Evolutionary conservation across 2,113 vertebrate genomes (phyloP), one percentile per base, ranked within the genome.

Genomic region (Tringa solitaria): DNA sequence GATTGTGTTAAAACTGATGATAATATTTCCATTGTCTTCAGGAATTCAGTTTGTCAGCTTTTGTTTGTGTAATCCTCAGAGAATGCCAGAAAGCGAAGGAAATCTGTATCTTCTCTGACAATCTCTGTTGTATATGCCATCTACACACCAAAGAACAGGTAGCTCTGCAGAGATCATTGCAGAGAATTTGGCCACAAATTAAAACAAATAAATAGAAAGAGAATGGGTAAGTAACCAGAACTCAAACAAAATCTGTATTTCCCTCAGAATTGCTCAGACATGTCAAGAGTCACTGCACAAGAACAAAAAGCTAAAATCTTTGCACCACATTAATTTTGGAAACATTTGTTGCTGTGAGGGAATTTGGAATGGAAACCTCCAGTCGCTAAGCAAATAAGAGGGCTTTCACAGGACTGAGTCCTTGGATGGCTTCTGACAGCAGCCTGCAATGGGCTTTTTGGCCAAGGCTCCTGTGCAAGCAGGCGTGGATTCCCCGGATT

Each of bases 271-370:
- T 9, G 12, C 51, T 27, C 6, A 23, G 54, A 48, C 50, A 14
- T 9, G 14, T 32, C 11, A 37, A 69, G 46, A 77, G 26, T 32
- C 72, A 59, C 5, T 51, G 20, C 46, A 19, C 22, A 19, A 50
- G n/a, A 80, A 74, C 11, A n/a, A 89, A 77, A 69, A 84, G 37
- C 48, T 50, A 70, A 63, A 86, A 81, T 63, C 37, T 50, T 70
- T 72, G 70, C 32, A 39, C 27, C 9, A 2, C 0, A 2, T 59
- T 84, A 8, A 33, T n/a, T 67, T 48, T 84, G 68, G 68, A 83
- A 57, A 70, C 46, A 54, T 11, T 54, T 0, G 0, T 18, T 0
- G 1, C 65, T 4, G 5, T 14, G 19, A 85, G 59, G 70, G 75
- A 60, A 60, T 0, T 0, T 19, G 61, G 45, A 61, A 61, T 26